These are phyloP conservation scores for Cheilosia urbana DNA, from an alignment of 2,888 invertebrate genomes.

Conservation along the genomic window DNA sequence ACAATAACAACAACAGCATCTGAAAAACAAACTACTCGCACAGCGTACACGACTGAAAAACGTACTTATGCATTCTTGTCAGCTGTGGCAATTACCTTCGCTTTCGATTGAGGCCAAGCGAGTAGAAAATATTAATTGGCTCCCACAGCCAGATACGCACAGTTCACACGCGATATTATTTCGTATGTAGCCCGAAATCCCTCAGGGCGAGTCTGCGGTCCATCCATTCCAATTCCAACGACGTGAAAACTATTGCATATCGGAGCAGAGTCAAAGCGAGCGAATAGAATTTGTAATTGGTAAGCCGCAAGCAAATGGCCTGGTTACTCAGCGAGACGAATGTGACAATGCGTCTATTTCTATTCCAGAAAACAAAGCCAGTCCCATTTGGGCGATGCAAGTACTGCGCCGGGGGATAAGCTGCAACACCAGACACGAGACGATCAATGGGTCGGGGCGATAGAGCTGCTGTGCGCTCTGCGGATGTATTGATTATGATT, in stretches of 20 bases:
- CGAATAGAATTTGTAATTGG: slow-evolving; percentile 20
- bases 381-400: no score
- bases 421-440: no score
- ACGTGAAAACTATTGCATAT: slow-evolving; percentile 8
- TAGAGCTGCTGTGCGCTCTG: no score
- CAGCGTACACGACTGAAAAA: background rate
- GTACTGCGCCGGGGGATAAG: no score
- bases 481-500: no score
- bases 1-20: background rate
- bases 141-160: slow-evolving; percentile 31
- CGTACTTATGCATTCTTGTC: slow-evolving; percentile 68
- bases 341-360: slow-evolving; percentile 18
- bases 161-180: slow-evolving; percentile 48
- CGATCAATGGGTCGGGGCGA: no score
- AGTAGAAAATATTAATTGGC: slow-evolving; percentile 67
- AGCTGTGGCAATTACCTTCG: slow-evolving; percentile 65
- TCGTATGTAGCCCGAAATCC: slow-evolving; percentile 17
- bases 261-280: slow-evolving; percentile 18
- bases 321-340: slow-evolving; percentile 36
- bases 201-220: slow-evolving; percentile 23
- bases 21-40: slow-evolving; percentile 39
- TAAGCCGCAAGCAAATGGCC: slow-evolving; percentile 34
- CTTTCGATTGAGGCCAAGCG: slow-evolving; percentile 62
- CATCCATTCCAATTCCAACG: background rate
- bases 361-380: background rate